These are phyloP conservation scores for Anolis sagrei DNA, from an alignment of 2,113 vertebrate genomes.

Conservation along the genomic window DNA sequence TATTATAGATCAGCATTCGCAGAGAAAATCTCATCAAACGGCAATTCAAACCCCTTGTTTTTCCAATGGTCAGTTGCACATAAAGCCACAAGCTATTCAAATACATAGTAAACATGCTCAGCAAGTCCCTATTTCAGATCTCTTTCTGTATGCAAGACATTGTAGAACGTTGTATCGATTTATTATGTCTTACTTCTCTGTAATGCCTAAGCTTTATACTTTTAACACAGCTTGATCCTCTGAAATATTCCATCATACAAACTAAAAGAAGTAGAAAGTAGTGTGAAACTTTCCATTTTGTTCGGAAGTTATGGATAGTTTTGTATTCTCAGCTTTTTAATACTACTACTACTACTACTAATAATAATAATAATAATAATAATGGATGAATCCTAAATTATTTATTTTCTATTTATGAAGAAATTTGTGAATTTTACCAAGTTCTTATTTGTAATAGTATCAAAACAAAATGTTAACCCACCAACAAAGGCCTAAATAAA, in stretches of 20 bases:
- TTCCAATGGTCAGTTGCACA: neutral
- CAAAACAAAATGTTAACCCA: too few relatives aligned
- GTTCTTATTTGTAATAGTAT: neutral
- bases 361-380: too few relatives aligned
- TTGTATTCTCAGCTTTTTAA: too few relatives aligned
- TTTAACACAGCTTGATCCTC: neutral
- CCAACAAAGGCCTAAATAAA: too few relatives aligned
- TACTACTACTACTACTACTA: too few relatives aligned
- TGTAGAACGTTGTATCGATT: neutral
- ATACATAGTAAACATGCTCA: too few relatives aligned
- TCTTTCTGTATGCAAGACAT: too few relatives aligned
- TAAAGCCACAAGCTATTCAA: constrained; percentile 5
- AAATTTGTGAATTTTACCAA: neutral
- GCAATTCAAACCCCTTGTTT: neutral
- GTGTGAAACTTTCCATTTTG: neutral
- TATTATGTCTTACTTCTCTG: neutral
- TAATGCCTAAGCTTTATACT: neutral
- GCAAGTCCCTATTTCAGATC: too few relatives aligned
- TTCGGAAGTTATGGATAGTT: too few relatives aligned
- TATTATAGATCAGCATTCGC: neutral
- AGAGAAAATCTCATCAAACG: neutral
- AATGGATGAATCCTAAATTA: too few relatives aligned
- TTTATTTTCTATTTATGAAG: neutral
- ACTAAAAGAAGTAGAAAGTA: neutral
- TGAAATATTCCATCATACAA: neutral